phyloP scores from a whole-genome alignment of 2,797 vertebrate species.

The Scolopax bukidnonensis region DNA sequence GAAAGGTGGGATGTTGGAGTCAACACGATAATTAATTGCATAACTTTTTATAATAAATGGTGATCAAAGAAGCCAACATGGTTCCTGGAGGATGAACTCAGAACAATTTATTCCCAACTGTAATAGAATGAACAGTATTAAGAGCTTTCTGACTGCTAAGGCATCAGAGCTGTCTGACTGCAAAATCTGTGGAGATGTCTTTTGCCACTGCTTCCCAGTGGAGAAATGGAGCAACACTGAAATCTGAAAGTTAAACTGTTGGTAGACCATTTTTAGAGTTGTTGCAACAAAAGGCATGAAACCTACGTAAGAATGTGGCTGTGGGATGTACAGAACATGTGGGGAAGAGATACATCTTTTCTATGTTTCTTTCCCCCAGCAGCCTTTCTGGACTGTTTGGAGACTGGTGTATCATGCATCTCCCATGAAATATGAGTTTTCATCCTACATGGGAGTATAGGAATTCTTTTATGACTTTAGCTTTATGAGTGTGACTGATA shows the following conservation, averaged over 20 bases:
- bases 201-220: neutral
- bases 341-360: neutral
- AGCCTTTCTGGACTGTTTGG: neutral
- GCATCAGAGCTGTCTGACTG: neutral
- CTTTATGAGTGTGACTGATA: neutral
- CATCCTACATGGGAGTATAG: neutral
- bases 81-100: neutral
- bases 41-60: neutral
- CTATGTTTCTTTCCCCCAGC: neutral
- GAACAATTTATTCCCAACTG: neutral
- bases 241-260: neutral
- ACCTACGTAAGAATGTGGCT: neutral
- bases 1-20: neutral
- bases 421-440: neutral
- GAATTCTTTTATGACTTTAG: neutral
- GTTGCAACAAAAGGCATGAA: neutral
- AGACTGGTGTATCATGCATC: neutral
- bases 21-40: neutral
- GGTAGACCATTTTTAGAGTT: neutral
- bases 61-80: neutral
- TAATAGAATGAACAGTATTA: neutral
- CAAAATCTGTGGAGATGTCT: neutral
- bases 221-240: neutral
- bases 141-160: neutral
- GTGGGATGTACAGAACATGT: neutral